A percentile compares a stretch with the other conserved stretches of the same genome.
These are phyloP conservation scores for Eurytoma californica DNA, from an alignment of 2,888 invertebrate genomes.

Conservation along the genomic window DNA sequence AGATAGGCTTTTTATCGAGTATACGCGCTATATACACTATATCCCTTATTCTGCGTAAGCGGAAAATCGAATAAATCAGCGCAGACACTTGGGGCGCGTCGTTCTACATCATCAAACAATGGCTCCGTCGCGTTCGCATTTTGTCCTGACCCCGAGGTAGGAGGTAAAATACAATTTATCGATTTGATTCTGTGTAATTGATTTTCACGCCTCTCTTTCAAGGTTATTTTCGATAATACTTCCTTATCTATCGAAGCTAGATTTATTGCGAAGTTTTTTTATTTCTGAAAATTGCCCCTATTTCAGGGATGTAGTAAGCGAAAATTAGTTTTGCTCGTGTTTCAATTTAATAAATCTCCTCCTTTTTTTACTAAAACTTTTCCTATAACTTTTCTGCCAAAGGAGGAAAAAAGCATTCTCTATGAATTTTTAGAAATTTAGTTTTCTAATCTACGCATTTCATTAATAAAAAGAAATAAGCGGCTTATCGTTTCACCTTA, in stretches of 20 bases:
- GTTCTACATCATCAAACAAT: too few species aligned
- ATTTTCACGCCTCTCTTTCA: conserved; percentile 24
- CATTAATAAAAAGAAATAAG: too few species aligned
- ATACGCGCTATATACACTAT: background rate
- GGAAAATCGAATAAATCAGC: conserved; percentile 46
- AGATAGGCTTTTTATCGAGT: conserved; percentile 50
- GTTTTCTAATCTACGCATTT: too few species aligned
- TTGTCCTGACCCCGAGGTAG: background rate
- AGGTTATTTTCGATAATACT: background rate
- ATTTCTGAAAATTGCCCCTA: conserved; percentile 2
- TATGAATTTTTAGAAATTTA: too few species aligned
- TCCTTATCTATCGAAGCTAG: too few species aligned
- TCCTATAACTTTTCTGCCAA: too few species aligned
- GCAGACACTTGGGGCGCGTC: background rate
- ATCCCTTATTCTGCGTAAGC: conserved; percentile 10
- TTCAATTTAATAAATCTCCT: too few species aligned
- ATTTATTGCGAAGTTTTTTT: background rate
- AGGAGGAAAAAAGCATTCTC: too few species aligned
- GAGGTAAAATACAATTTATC: conserved; percentile 16
- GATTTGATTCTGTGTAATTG: conserved; percentile 38
- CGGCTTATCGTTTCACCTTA: too few species aligned
- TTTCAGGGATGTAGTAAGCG: too few species aligned
- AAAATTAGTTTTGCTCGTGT: too few species aligned
- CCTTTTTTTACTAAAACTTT: too few species aligned
- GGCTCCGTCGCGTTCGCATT: background rate